Evolutionary conservation across 2,888 invertebrate species (phyloP), one percentile per base, ranked within the genome.

Genomic region (Brachylomia viminalis): DNA sequence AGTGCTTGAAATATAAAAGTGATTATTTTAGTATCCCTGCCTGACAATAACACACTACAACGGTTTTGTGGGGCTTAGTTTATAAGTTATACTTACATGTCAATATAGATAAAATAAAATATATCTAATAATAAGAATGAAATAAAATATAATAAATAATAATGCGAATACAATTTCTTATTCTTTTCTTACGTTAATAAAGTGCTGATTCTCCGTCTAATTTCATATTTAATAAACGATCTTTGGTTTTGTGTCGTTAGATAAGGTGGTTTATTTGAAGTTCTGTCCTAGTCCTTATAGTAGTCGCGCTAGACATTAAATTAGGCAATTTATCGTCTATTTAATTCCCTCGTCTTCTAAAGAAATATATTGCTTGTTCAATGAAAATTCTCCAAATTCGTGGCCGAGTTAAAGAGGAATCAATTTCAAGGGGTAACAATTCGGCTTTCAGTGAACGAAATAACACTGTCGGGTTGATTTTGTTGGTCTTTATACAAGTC

Each of bases 321-420:
- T 75, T n/a, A 76, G 42, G 49, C 47, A 66, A 72, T 83, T 77
- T 61, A 76, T 75, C 20, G 61, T n/a, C 64, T 38, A 70, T 75
- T 76, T 65, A 76, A 72, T 84, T 76, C 38, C 68, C 47, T 65
- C 73, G 70, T 70, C 68, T 73, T 80, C 76, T 77, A 79, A 67
- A 77, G 64, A 86, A 89, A 91, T 89, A 85, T 87, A 90, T 89
- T 86, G 83, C 88, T 82, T 69, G 47, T 62, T 79, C 80, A 88
- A 88, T 88, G 82, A 88, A 84, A 88, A 89, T 89, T 87, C 84
- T 75, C 72, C 30, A 68, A 87, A 90, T 86, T 86, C 64, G 68
- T 80, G 84, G 66, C 54, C 38, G 56, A 77, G 81, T 71, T 78
- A 85, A 84, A 77, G 47, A 78, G 76, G 49, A 72, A 68, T 68